A percentile compares a stretch with the other conserved stretches of the same genome.
These are phyloP conservation scores for Hirtodrosophila histrioides DNA, from an alignment of 2,888 invertebrate species.

Conservation along the genomic window DNA sequence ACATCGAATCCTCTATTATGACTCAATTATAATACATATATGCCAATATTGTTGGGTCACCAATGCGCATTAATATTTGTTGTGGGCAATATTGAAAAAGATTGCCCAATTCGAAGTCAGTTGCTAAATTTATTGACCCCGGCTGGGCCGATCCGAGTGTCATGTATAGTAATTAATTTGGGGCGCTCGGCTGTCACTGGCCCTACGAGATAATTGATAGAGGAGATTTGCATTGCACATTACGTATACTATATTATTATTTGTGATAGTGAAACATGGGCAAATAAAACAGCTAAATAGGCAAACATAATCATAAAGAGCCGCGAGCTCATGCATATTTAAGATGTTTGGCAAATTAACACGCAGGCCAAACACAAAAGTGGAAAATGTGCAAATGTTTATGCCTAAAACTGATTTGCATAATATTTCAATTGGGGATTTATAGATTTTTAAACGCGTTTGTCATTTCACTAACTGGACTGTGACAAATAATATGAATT, in stretches of 20 bases:
- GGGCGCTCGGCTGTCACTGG: conserved; percentile 19
- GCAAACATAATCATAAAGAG: neutral
- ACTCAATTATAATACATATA: too few relatives aligned
- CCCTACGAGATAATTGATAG: conserved; percentile 33
- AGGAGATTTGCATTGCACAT: conserved; percentile 11
- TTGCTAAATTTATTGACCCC: conserved; percentile 11
- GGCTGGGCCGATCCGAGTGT: conserved; percentile 4
- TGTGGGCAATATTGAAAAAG: neutral
- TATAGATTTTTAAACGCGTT: conserved; percentile 47
- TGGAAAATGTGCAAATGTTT: conserved; percentile 2
- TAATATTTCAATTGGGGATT: conserved; percentile 34
- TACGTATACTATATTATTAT: conserved; percentile 13
- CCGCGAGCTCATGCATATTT: conserved; percentile 16
- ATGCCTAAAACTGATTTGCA: conserved; percentile 36
- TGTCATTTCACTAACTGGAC: conserved; percentile 40
- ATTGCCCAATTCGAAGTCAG: conserved; percentile 1
- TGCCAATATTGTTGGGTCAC: too few relatives aligned
- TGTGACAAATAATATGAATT: conserved; percentile 32
- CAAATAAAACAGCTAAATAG: conserved; percentile 6
- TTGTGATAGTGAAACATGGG: conserved; percentile 3
- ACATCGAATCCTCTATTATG: too few relatives aligned
- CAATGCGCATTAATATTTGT: too few relatives aligned
- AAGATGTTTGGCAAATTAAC: conserved; percentile 42
- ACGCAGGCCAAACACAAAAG: neutral
- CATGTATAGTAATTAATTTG: conserved; percentile 33